phyloP scores from a whole-genome alignment of 2,888 invertebrate species.

The Drosophila buzzatii region DNA sequence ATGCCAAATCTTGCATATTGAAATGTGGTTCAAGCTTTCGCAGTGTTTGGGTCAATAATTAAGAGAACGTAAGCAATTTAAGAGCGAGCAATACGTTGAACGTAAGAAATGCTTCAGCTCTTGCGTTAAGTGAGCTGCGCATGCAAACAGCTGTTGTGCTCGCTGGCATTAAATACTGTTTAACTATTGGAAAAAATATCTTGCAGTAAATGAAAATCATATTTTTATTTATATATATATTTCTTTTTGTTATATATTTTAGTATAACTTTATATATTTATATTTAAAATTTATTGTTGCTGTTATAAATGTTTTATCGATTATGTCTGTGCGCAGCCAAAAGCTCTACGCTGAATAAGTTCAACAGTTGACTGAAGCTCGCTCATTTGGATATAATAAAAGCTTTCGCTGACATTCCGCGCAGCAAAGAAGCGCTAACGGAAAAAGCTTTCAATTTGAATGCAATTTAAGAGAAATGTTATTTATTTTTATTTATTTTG shows the following conservation, averaged over 20 bases:
- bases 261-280: constrained; percentile 23
- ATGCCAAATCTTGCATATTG: constrained; percentile 47
- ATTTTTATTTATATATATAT: not conserved
- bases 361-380: constrained; percentile 41
- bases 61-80: constrained; percentile 10
- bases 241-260: not conserved
- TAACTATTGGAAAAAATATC: not conserved
- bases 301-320: constrained; percentile 19
- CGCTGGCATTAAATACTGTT: not conserved
- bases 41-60: constrained; percentile 13
- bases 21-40: constrained; percentile 44
- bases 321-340: constrained; percentile 2
- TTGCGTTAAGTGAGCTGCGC: constrained; percentile 15
- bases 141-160: constrained; percentile 54
- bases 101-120: not conserved
- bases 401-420: constrained; percentile 40
- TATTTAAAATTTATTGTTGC: constrained; percentile 2
- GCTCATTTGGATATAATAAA: not conserved
- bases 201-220: not conserved
- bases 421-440: constrained; percentile 22
- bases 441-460: constrained; percentile 22
- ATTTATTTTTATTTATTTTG: not conserved
- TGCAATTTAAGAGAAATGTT: not conserved
- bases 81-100: constrained; percentile 23
- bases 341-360: constrained; percentile 63